Percentiles rank a stretch among this genome's conserved stretches.
Evolutionary conservation across 2,888 invertebrate genomes (phyloP).

Genomic region (Drosophila paranaensis): DNA sequence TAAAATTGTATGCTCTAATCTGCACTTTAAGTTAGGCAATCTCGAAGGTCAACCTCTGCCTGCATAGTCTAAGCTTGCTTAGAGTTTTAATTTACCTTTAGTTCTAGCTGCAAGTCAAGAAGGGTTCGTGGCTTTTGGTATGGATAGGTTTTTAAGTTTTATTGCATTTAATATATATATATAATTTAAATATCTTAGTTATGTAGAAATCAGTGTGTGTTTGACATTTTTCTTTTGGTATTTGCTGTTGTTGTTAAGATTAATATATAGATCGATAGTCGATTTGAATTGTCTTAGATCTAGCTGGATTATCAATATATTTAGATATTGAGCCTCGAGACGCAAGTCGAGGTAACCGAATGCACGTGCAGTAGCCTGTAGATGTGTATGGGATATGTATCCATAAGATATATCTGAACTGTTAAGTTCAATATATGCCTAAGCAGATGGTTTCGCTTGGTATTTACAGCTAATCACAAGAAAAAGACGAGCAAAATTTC

Average conservation of each 20-base stretch:
- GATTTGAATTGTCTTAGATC: conserved; percentile 41
- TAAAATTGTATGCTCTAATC: too few relatives aligned
- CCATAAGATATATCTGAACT: conserved; percentile 16
- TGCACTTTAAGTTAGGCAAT: too few relatives aligned
- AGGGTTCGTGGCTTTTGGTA: conserved; percentile 19
- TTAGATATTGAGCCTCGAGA: conserved; percentile 41
- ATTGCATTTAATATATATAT: conserved; percentile 58
- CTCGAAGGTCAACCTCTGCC: too few relatives aligned
- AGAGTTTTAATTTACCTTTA: too few relatives aligned
- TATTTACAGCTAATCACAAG: conserved; percentile 76
- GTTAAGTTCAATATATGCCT: conserved; percentile 21
- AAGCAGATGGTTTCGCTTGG: conserved; percentile 52
- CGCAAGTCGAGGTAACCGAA: conserved; percentile 31
- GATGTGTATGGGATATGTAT: conserved; percentile 30
- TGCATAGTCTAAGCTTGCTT: too few relatives aligned
- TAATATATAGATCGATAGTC: conserved; percentile 36
- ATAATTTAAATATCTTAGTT: conserved; percentile 57
- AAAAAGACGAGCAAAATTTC: conserved; percentile 62
- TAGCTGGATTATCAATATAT: conserved; percentile 37
- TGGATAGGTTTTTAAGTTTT: conserved; percentile 65
- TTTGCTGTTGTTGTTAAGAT: conserved; percentile 52
- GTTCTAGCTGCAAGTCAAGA: neutral
- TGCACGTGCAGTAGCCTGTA: conserved; percentile 19
- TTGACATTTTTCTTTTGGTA: conserved; percentile 28
- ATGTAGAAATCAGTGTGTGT: conserved; percentile 51